Evolutionary conservation across 2,888 invertebrate species (phyloP).

Genomic region (Agrochola circellaris): DNA sequence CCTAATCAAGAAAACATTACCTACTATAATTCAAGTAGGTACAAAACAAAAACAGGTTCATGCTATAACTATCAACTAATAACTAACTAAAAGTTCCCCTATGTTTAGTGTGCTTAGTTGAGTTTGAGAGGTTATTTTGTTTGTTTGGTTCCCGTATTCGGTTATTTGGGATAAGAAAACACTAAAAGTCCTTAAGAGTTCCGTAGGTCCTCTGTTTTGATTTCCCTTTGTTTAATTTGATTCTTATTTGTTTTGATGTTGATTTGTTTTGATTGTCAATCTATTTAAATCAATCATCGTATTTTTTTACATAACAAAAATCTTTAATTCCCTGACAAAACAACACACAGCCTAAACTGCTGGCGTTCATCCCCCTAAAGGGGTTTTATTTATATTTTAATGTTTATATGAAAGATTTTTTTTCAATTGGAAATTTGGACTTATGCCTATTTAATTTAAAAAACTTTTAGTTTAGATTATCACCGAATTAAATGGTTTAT

Average conservation of each 20-base stretch:
- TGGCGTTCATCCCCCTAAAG: no score
- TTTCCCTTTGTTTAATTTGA: constrained; percentile 14
- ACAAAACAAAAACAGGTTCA: constrained; percentile 1
- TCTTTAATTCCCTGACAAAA: neutral
- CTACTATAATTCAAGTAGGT: neutral
- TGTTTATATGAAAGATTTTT: neutral
- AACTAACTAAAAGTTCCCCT: constrained; percentile 22
- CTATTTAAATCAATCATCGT: neutral
- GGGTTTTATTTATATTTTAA: neutral
- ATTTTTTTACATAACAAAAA: neutral
- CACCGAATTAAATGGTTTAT: neutral
- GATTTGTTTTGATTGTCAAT: neutral
- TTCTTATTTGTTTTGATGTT: constrained; percentile 18
- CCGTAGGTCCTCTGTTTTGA: constrained; percentile 14
- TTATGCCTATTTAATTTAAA: neutral
- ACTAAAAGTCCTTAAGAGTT: constrained; percentile 7
- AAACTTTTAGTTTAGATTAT: neutral
- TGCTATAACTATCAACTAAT: neutral
- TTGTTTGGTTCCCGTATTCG: constrained; percentile 40
- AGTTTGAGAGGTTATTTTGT: constrained; percentile 39
- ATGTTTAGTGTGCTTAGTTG: constrained; percentile 27
- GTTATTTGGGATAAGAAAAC: constrained; percentile 29
- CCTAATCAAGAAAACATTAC: neutral
- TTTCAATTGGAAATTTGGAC: neutral
- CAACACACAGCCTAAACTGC: neutral